Percentiles rank a stretch among this genome's conserved stretches.
These are phyloP conservation scores for Eunapius fragilis DNA, from an alignment of 37 sponge, comb jelly and placozoan genomes.

Conservation along the genomic window DNA sequence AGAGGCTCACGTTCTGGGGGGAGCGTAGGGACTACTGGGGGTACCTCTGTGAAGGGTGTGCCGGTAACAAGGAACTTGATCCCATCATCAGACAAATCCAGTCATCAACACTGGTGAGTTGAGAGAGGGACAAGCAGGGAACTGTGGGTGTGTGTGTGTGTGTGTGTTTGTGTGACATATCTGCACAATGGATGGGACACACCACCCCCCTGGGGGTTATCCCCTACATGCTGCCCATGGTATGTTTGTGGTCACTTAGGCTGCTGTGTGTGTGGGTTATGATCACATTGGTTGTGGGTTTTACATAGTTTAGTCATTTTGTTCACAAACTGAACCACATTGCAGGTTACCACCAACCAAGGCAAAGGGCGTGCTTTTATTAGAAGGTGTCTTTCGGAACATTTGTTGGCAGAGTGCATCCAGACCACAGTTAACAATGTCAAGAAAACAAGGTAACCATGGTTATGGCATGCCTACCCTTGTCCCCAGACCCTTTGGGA, in stretches of 20 bases:
- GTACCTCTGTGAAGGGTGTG: constrained; percentile 59
- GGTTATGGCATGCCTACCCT: neutral
- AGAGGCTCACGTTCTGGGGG: constrained; percentile 83
- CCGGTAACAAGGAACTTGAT: constrained; percentile 52
- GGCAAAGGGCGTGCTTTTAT: constrained; percentile 75
- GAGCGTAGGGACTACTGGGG: constrained; percentile 79
- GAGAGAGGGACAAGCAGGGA: too few relatives aligned
- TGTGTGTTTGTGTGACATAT: neutral
- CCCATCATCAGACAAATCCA: constrained; percentile 49
- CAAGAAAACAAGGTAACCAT: constrained; percentile 76
- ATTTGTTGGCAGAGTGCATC: constrained; percentile 72
- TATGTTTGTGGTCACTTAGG: too few relatives aligned
- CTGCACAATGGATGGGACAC: too few relatives aligned
- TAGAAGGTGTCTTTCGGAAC: constrained; percentile 63
- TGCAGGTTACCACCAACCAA: constrained; percentile 62
- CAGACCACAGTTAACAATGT: constrained; percentile 61
- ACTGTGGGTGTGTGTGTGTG: constrained; percentile 1
- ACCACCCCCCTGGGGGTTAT: too few relatives aligned
- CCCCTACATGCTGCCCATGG: too few relatives aligned
- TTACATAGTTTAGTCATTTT: too few relatives aligned
- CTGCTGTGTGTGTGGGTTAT: too few relatives aligned
- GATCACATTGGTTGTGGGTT: too few relatives aligned
- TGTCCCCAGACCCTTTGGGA: too few relatives aligned
- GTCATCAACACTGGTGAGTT: constrained; percentile 49
- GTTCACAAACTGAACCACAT: too few relatives aligned